These are phyloP conservation scores for Apantesis nais DNA, from an alignment of 2,888 invertebrate species.

Conservation along the genomic window DNA sequence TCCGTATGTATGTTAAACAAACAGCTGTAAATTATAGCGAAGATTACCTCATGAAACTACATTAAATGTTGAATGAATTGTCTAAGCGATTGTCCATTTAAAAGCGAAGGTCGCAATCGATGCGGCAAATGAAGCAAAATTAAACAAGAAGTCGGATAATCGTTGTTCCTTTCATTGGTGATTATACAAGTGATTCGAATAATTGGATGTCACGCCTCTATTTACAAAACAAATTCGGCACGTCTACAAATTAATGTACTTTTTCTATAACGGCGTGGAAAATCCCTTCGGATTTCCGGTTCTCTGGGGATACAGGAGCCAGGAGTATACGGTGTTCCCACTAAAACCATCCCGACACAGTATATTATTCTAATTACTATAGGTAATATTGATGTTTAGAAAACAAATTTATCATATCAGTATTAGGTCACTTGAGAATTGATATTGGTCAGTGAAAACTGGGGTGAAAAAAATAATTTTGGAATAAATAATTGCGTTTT, in stretches of 20 bases:
- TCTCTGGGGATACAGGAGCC: too few relatives aligned
- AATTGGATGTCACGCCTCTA: constrained; percentile 7
- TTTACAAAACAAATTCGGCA: background rate
- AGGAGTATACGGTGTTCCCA: too few relatives aligned
- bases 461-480: too few relatives aligned
- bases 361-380: too few relatives aligned
- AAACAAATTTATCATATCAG: background rate
- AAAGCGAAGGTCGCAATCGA: constrained; percentile 65
- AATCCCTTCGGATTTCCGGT: too few relatives aligned
- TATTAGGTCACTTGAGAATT: background rate
- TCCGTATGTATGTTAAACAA: constrained; percentile 38
- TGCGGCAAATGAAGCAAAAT: constrained; percentile 67
- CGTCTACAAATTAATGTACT: background rate
- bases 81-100: constrained; percentile 55
- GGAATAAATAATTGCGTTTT: background rate
- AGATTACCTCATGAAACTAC: constrained; percentile 39
- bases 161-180: constrained; percentile 34
- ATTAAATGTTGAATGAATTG: constrained; percentile 50
- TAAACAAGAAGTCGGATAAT: constrained; percentile 59
- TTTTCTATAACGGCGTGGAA: background rate
- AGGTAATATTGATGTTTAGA: too few relatives aligned
- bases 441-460: background rate
- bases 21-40: constrained; percentile 24
- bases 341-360: too few relatives aligned
- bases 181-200: constrained; percentile 23